Conservation (phyloP, 2,888 invertebrate species). For the Troilus luridus region DNA sequence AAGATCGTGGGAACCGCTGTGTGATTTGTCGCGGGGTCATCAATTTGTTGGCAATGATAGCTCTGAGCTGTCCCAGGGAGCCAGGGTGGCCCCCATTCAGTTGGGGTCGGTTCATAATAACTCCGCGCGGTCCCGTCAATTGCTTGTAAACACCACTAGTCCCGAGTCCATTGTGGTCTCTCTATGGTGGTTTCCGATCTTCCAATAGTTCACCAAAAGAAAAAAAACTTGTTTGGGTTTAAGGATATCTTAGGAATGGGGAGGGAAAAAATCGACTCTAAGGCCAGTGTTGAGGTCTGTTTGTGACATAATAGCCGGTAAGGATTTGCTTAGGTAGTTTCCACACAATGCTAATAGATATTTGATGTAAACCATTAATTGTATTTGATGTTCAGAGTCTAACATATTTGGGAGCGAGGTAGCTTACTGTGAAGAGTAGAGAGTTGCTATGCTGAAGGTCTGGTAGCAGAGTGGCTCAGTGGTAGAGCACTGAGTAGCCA, state of each 20-base stretch:
- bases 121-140: background rate
- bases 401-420: no score
- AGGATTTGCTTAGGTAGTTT: background rate
- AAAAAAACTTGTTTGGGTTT: background rate
- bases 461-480: no score
- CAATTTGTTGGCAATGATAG: conserved; percentile 43
- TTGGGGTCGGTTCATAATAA: background rate
- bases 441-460: no score
- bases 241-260: background rate
- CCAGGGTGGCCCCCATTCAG: background rate
- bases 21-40: conserved; percentile 39
- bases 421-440: no score
- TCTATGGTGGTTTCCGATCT: background rate
- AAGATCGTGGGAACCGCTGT: background rate
- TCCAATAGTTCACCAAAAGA: background rate
- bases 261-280: background rate
- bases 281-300: background rate
- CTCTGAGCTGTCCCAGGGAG: background rate
- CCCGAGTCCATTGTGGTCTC: background rate
- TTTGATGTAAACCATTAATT: background rate
- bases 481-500: no score
- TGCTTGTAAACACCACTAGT: conserved; percentile 5
- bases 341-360: background rate
- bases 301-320: background rate
- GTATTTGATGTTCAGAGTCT: background rate